Percentiles rank a stretch among this genome's conserved stretches.
Evolutionary conservation across 2,797 vertebrate genomes (phyloP).

Genomic region (Sebastes steindachneri): DNA sequence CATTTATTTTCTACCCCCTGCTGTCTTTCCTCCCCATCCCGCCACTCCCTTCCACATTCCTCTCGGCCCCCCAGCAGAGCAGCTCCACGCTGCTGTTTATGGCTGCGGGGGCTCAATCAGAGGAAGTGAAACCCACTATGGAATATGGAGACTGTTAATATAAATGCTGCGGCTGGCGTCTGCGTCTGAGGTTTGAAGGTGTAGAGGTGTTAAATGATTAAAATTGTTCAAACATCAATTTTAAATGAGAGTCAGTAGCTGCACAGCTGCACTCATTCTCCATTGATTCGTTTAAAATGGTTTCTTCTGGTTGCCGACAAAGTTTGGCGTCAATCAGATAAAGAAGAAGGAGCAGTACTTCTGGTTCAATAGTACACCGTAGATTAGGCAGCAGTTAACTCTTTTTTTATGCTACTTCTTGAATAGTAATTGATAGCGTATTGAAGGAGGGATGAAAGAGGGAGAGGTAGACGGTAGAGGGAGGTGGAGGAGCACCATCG

Average conservation of each 20-base stretch:
- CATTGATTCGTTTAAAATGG: slow-evolving; percentile 22
- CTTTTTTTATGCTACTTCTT: slow-evolving; percentile 17
- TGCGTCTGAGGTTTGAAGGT: slow-evolving; percentile 37
- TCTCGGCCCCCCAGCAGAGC: not conserved
- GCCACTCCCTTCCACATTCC: slow-evolving; percentile 10
- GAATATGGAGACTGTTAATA: slow-evolving; percentile 64
- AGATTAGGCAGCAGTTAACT: not conserved
- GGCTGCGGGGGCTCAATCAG: slow-evolving; percentile 34
- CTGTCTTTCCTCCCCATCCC: not conserved
- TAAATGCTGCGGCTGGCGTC: slow-evolving; percentile 45
- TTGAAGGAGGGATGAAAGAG: slow-evolving; percentile 43
- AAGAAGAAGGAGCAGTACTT: slow-evolving; percentile 9
- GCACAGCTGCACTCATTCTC: slow-evolving; percentile 37
- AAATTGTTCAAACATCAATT: slow-evolving; percentile 51
- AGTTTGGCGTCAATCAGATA: slow-evolving; percentile 9
- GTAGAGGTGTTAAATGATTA: slow-evolving; percentile 61
- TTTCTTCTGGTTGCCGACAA: not conserved
- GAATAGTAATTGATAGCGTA: slow-evolving; percentile 27
- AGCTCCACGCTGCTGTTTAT: slow-evolving; percentile 44
- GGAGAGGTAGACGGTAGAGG: slow-evolving; percentile 21
- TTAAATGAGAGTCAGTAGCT: slow-evolving; percentile 41
- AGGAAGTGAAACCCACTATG: slow-evolving; percentile 38
- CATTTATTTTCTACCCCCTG: not conserved
- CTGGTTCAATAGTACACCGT: not conserved
- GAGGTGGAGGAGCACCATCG: slow-evolving; percentile 42